These are phyloP conservation scores for Stegana nigrithorax DNA, from an alignment of 2,888 invertebrate species.

Conservation along the genomic window DNA sequence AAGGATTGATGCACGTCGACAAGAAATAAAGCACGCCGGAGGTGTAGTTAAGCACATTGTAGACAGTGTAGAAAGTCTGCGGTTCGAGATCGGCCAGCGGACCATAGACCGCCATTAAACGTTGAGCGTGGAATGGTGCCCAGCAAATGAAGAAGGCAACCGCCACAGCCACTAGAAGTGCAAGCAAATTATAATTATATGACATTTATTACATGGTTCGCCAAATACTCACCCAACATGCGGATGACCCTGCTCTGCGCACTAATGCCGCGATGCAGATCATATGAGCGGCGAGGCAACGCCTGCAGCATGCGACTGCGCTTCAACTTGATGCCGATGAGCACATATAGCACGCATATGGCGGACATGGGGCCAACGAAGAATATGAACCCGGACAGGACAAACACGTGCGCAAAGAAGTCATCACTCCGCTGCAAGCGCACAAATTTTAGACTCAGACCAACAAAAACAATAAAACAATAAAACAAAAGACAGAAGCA, in stretches of 20 bases:
- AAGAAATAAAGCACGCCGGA: constrained; percentile 77
- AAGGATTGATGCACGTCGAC: constrained; percentile 78
- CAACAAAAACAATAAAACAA: not conserved
- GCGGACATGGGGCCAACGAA: constrained; percentile 89
- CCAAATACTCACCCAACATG: constrained; percentile 79
- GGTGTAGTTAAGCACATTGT: constrained; percentile 75
- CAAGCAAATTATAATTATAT: not conserved
- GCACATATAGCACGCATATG: constrained; percentile 83
- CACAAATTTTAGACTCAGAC: too few species aligned
- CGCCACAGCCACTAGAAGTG: constrained; percentile 79
- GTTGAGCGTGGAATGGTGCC: constrained; percentile 93
- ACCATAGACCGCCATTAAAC: constrained; percentile 84
- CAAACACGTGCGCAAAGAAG: constrained; percentile 77
- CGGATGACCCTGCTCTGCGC: constrained; percentile 78
- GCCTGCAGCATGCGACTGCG: constrained; percentile 75
- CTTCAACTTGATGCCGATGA: constrained; percentile 80
- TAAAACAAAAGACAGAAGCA: not conserved
- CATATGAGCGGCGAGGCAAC: constrained; percentile 70
- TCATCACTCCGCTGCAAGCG: constrained; percentile 63
- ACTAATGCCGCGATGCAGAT: constrained; percentile 71
- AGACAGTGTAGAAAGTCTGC: constrained; percentile 71
- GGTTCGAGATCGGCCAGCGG: constrained; percentile 52
- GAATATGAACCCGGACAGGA: constrained; percentile 85
- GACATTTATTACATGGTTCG: too few species aligned
- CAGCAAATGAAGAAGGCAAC: constrained; percentile 87